A percentile compares a stretch with the other conserved stretches of the same genome.
phyloP scores from a whole-genome alignment of 2,113 vertebrate species.

The Tachycineta bicolor region DNA sequence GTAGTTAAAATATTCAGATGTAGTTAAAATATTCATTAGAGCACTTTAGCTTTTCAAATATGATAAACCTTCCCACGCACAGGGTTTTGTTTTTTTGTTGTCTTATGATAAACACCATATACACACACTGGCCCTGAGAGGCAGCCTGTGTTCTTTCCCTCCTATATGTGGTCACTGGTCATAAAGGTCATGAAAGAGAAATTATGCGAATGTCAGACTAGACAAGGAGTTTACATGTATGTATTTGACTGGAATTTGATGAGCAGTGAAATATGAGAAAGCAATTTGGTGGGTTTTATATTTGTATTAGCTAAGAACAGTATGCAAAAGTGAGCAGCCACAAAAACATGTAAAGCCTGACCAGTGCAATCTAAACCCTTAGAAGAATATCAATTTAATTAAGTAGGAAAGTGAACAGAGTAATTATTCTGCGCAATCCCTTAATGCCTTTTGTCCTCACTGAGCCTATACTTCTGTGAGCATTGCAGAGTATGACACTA shows the following conservation, averaged over 20 bases:
- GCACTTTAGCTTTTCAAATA: background rate
- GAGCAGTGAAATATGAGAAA: background rate
- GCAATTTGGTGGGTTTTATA: background rate
- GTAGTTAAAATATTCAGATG: background rate
- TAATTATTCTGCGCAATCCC: background rate
- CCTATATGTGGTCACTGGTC: background rate
- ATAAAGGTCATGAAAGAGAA: slow-evolving; percentile 44
- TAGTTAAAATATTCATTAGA: background rate
- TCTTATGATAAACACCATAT: background rate
- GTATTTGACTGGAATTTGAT: slow-evolving; percentile 28
- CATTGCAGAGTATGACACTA: background rate
- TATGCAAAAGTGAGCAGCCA: background rate
- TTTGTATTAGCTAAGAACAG: background rate
- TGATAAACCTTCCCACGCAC: background rate
- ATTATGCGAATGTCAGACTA: background rate
- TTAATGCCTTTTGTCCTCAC: background rate
- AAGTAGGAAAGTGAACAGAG: background rate
- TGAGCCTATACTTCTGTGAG: background rate
- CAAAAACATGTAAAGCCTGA: background rate
- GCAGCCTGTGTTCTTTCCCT: slow-evolving; percentile 1
- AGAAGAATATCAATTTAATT: background rate
- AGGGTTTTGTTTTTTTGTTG: background rate
- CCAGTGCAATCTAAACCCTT: background rate
- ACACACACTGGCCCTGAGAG: background rate
- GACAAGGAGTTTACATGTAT: background rate